phyloP scores from a whole-genome alignment of 2,888 invertebrate species.

The Digitonthophagus gazella region DNA sequence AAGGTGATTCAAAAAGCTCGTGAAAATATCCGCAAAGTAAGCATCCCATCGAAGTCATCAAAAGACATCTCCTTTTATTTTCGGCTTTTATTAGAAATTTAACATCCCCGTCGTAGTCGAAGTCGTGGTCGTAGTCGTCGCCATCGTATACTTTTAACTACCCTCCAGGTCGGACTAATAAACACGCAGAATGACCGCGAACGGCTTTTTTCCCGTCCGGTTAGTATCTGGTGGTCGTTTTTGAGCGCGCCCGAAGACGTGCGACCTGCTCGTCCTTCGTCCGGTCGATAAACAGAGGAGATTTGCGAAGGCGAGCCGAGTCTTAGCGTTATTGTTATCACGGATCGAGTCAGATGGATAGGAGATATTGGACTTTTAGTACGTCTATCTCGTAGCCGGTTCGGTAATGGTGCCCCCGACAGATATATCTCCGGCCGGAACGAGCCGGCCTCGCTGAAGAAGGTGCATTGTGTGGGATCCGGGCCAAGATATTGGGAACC shows the following conservation, averaged over 20 bases:
- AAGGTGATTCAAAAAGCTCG: no score
- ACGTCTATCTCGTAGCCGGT: slow-evolving; percentile 16
- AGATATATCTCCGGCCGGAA: slow-evolving; percentile 5
- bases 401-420: slow-evolving; percentile 3
- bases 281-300: slow-evolving; percentile 8
- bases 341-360: slow-evolving; percentile 20
- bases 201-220: neutral
- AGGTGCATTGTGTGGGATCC: slow-evolving; percentile 14
- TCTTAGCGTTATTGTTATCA: slow-evolving; percentile 21
- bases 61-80: neutral
- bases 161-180: neutral
- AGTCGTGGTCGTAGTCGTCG: neutral
- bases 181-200: neutral
- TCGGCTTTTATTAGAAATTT: neutral
- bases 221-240: neutral
- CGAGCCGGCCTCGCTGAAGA: slow-evolving; percentile 2
- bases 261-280: neutral
- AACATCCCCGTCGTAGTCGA: neutral
- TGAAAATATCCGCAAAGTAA: no score
- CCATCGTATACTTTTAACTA: neutral
- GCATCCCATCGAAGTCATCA: neutral
- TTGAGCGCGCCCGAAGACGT: no score
- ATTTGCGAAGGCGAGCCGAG: slow-evolving; percentile 11
- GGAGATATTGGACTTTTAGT: slow-evolving; percentile 19
- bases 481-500: neutral